Conservation (phyloP, 1,140 invertebrate species). For the Spodoptera frugiperda region DNA sequence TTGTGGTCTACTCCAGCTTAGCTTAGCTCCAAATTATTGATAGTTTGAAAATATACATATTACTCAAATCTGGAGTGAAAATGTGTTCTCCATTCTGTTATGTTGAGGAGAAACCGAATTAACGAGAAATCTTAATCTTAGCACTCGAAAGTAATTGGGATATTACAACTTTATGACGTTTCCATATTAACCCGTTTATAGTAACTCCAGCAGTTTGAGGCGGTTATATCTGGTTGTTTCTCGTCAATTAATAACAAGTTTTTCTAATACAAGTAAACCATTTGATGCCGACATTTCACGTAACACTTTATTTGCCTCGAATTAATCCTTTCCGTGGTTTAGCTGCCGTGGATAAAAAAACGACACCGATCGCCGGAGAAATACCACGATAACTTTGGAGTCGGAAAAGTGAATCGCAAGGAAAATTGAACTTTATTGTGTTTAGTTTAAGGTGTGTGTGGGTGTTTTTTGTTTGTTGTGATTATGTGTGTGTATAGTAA, state of each 20-base stretch:
- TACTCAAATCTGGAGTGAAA: too few relatives aligned
- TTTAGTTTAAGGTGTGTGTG: conserved; percentile 41
- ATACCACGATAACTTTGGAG: conserved; percentile 50
- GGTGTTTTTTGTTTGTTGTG: conserved; percentile 47
- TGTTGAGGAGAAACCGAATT: too few relatives aligned
- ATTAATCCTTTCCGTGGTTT: conserved; percentile 82
- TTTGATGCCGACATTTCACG: conserved; percentile 53
- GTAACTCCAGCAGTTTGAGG: too few relatives aligned
- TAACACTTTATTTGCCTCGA: conserved; percentile 79
- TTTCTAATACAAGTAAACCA: background rate
- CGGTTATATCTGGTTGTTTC: too few relatives aligned
- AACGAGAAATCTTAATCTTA: too few relatives aligned
- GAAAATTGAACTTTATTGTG: conserved; percentile 46
- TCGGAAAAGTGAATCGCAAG: conserved; percentile 22
- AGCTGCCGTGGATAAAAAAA: conserved; percentile 68
- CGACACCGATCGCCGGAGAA: conserved; percentile 63
- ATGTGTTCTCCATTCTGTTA: too few relatives aligned
- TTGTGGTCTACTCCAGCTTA: background rate
- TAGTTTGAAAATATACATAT: too few relatives aligned
- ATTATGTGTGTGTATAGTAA: conserved; percentile 50
- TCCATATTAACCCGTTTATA: too few relatives aligned
- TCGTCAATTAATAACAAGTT: too few relatives aligned
- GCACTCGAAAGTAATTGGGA: too few relatives aligned
- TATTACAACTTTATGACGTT: too few relatives aligned
- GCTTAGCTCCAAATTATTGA: too few relatives aligned